Percentiles rank a stretch among this genome's conserved stretches.
Conservation (phyloP, 2,797 vertebrate genomes). For the Cyprinodon diabolis region DNA sequence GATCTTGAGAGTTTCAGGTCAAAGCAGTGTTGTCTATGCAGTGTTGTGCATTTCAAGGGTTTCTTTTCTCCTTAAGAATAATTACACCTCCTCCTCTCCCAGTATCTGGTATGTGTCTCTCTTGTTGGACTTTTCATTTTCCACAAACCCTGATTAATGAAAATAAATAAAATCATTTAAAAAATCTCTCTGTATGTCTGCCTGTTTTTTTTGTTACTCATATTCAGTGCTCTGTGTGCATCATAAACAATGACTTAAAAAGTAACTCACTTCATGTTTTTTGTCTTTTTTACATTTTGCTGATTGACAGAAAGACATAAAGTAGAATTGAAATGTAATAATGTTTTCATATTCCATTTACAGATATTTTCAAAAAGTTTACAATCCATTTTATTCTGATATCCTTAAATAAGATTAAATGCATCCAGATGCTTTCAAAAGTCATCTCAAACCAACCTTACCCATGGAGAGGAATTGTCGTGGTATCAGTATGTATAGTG, state of each 20-base stretch:
- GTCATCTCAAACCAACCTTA: neutral
- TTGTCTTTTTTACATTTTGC: too few species aligned
- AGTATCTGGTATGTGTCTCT: slow-evolving; percentile 47
- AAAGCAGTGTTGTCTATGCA: slow-evolving; percentile 35
- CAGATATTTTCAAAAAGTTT: neutral
- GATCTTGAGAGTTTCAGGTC: slow-evolving; percentile 43
- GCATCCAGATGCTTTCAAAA: neutral
- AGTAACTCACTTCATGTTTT: neutral
- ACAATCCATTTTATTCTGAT: neutral
- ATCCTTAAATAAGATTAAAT: neutral
- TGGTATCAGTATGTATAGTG: neutral
- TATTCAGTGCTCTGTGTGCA: neutral
- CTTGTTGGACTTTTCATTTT: slow-evolving; percentile 44
- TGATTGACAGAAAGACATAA: neutral
- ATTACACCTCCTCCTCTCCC: slow-evolving; percentile 41
- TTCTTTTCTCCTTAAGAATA: slow-evolving; percentile 1
- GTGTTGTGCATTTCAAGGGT: slow-evolving; percentile 15
- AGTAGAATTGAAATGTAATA: too few species aligned
- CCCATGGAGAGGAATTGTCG: neutral
- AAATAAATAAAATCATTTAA: neutral
- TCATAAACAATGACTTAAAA: slow-evolving; percentile 12
- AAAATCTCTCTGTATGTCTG: slow-evolving; percentile 7
- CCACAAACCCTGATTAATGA: slow-evolving; percentile 49
- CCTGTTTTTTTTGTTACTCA: slow-evolving; percentile 6
- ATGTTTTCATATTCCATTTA: neutral